Base-by-base conservation (phyloP, 2,888 invertebrate genomes). In the Taphrorychus bicolor region DNA sequence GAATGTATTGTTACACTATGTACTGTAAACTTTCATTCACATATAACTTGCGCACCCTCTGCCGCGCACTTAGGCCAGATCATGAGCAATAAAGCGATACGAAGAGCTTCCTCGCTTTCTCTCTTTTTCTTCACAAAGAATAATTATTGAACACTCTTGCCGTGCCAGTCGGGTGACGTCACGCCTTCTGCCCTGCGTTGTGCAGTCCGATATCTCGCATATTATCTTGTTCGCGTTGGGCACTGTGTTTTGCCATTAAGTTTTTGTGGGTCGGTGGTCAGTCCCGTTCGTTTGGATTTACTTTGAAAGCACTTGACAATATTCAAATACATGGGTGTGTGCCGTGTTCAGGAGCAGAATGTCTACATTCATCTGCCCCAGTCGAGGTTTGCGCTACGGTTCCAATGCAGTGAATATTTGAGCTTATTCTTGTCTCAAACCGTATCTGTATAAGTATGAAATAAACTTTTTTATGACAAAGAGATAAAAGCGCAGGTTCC, bases 61-160 rank as follows among this genome's bases (percentile, higher is more conserved):
- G 45, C 45, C 48, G 32, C 32, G 54, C 54, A 32, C 24, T 14
- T 7, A 16, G 24, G 32, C 14, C 54, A 18, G 32, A n/a, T 24
- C 32, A 23, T 18, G 32, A 23, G 24, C 54, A 52, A 22, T n/a
- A 19, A 22, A 21, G 3, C 9, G 11, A 52, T 52, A 17, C 14
- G 32, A 54, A 54, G 54, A 54, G 51, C 51, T 18, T 51, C 51
- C 51, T 51, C 54, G 54, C 54, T 54, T 54, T 54, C 54, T 54
- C 54, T 54, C 54, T 24, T 24, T 51, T 14, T 51, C 14, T 21
- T 19, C 51, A n/a, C 11, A 51, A 51, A n/a, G n/a, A n/a, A n/a
- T n/a, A 21, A 51, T 51, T 51, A 51, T 51, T 51, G 51, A 51
- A 51, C 51, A 51, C 51, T 51, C 48, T 48, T 48, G 17, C 19